phyloP scores from a whole-genome alignment of 92 coral and sea anemone genomes.

The Metridium senile region DNA sequence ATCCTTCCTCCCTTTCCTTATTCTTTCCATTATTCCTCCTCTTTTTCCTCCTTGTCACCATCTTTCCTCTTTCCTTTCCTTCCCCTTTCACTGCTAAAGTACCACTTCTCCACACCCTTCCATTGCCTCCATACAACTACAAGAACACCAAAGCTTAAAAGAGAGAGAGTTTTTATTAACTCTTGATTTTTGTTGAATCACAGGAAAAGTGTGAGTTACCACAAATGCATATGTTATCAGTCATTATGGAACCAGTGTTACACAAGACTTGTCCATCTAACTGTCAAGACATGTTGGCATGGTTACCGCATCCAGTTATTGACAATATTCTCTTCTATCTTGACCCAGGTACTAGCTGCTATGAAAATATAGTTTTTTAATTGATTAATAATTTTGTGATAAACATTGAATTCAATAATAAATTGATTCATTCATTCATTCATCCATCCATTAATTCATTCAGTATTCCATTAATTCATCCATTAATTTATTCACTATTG shows the following conservation, averaged over 20 bases:
- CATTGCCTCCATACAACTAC: no score
- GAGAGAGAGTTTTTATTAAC: no score
- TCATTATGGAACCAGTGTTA: constrained; percentile 90
- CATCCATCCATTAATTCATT: no score
- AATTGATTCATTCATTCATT: no score
- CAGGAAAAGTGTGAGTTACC: constrained; percentile 90
- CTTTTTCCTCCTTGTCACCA: background rate
- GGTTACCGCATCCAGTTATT: constrained; percentile 91
- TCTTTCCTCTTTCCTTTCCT: background rate
- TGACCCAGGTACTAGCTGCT: constrained; percentile 95
- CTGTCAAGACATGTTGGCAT: constrained; percentile 98
- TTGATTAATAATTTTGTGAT: no score
- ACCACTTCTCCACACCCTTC: no score
- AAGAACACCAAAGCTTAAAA: no score
- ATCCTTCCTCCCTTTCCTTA: background rate
- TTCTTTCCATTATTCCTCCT: background rate
- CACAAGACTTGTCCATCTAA: constrained; percentile 95
- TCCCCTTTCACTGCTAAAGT: no score
- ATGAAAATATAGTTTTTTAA: no score
- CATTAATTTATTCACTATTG: no score
- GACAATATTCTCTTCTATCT: constrained; percentile 62
- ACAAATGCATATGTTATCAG: constrained; percentile 98
- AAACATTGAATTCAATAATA: no score
- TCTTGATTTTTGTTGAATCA: background rate
- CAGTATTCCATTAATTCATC: no score